phyloP scores from a whole-genome alignment of 2,888 invertebrate species.

The Watsonalla cultraria region DNA sequence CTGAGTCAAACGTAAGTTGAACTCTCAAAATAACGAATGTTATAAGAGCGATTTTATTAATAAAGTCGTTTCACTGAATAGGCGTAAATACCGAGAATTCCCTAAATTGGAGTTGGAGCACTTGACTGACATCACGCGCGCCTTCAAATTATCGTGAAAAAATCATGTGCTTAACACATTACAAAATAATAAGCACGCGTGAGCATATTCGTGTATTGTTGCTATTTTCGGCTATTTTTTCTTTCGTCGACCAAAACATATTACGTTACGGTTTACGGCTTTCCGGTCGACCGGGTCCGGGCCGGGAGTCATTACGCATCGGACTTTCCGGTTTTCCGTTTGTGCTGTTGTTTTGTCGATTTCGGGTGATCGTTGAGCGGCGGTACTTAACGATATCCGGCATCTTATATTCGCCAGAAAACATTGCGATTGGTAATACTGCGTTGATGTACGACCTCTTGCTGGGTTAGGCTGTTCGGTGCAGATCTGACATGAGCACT shows the following conservation, averaged over 20 bases:
- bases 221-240: neutral
- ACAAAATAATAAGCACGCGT: neutral
- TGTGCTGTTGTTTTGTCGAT: constrained; percentile 21
- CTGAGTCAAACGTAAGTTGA: too few species aligned
- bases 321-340: constrained; percentile 28
- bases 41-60: too few species aligned
- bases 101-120: neutral
- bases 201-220: neutral
- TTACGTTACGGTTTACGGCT: constrained; percentile 31
- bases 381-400: constrained; percentile 24
- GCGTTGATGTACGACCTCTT: neutral
- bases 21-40: too few species aligned
- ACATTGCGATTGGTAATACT: neutral
- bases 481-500: neutral
- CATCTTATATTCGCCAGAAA: constrained; percentile 13
- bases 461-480: neutral
- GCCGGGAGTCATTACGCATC: constrained; percentile 33
- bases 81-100: too few species aligned
- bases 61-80: too few species aligned
- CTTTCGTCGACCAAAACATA: constrained; percentile 13
- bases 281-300: constrained; percentile 27
- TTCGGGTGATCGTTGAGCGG: constrained; percentile 20
- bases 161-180: neutral
- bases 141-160: neutral
- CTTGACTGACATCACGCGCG: neutral